Evolutionary conservation across 2,113 vertebrate species (phyloP).

Genomic region (Anolis carolinensis): DNA sequence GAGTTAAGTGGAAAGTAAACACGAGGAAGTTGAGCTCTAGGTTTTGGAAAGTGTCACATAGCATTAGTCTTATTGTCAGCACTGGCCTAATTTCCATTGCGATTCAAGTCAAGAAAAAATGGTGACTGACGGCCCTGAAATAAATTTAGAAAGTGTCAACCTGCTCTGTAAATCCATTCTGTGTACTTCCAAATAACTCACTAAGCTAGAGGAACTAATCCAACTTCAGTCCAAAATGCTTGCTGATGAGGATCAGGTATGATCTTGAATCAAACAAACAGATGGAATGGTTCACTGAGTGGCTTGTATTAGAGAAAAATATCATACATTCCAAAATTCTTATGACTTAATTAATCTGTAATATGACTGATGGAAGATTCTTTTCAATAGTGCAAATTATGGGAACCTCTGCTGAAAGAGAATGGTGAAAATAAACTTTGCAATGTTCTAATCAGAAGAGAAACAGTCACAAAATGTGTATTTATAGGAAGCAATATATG

Average conservation of each 20-base stretch:
- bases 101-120: constrained; percentile 55
- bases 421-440: background rate
- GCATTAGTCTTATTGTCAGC: constrained; percentile 52
- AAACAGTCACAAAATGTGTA: background rate
- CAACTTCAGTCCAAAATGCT: constrained; percentile 63
- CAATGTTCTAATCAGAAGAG: background rate
- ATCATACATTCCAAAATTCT: background rate
- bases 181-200: constrained; percentile 56
- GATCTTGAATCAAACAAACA: constrained; percentile 27
- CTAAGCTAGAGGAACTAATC: constrained; percentile 59
- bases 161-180: constrained; percentile 60
- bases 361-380: background rate
- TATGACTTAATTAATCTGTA: background rate
- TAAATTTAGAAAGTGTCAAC: constrained; percentile 37
- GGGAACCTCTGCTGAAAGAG: background rate
- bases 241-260: constrained; percentile 50
- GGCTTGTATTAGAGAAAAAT: background rate
- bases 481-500: no score
- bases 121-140: constrained; percentile 42
- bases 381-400: background rate
- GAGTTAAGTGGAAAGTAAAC: constrained; percentile 42
- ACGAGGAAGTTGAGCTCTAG: background rate
- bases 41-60: constrained; percentile 58
- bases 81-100: constrained; percentile 58
- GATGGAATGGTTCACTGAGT: background rate